Conservation (phyloP, 2,113 vertebrate species). For the Alosa alosa region DNA sequence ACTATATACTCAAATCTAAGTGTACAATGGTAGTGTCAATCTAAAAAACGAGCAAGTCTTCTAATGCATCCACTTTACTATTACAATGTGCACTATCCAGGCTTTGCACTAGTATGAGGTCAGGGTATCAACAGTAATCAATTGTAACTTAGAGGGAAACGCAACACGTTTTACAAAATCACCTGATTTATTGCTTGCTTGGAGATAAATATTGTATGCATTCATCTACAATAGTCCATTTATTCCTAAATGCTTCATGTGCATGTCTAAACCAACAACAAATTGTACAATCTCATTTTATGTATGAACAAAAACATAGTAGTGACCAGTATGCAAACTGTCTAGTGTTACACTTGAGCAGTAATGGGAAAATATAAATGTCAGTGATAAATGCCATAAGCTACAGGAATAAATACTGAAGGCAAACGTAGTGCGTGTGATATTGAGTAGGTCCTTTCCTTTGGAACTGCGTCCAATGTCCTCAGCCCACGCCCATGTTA, state of each 20-base stretch:
- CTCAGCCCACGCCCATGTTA: slow-evolving; percentile 64
- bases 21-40: slow-evolving; percentile 50
- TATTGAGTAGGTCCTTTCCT: slow-evolving; percentile 23
- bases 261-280: background rate
- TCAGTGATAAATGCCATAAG: slow-evolving; percentile 23
- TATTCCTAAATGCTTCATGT: background rate
- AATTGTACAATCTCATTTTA: background rate
- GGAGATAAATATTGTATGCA: background rate
- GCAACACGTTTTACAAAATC: background rate
- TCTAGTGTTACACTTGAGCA: slow-evolving; percentile 19
- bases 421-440: slow-evolving; percentile 33
- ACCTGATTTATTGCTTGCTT: slow-evolving; percentile 9
- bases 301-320: background rate
- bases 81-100: slow-evolving; percentile 40
- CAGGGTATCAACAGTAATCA: slow-evolving; percentile 16
- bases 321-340: background rate
- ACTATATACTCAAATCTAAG: slow-evolving; percentile 37
- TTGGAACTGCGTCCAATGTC: slow-evolving; percentile 40
- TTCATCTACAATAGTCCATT: background rate
- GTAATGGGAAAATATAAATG: background rate
- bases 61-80: background rate
- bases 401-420: slow-evolving; percentile 49
- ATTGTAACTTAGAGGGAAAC: background rate
- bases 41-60: slow-evolving; percentile 47
- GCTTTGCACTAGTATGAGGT: slow-evolving; percentile 48